Percentiles rank a stretch among this genome's conserved stretches.
Evolutionary conservation across 2,888 invertebrate species (phyloP).

Genomic region (Loripinus fragilis): DNA sequence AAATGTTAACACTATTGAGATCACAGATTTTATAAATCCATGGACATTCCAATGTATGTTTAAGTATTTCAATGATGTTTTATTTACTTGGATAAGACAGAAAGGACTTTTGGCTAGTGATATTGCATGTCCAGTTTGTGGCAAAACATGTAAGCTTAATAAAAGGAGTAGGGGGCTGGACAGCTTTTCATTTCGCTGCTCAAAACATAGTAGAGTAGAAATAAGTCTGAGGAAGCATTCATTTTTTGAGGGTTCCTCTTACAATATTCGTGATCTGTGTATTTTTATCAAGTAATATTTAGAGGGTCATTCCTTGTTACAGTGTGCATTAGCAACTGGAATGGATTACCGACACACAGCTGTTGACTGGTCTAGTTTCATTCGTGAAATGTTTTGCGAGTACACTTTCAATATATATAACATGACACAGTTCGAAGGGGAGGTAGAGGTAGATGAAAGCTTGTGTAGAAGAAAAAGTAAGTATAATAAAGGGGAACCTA

Average conservation of each 20-base stretch:
- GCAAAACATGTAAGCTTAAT: not conserved
- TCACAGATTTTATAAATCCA: not conserved
- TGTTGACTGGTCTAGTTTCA: slow-evolving; percentile 3
- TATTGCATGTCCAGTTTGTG: not conserved
- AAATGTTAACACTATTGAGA: not conserved
- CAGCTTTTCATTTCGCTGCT: not conserved
- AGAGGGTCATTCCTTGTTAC: not conserved
- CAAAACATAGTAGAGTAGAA: not conserved
- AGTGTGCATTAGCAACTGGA: slow-evolving; percentile 11
- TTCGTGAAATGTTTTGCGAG: not conserved
- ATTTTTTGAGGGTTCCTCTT: not conserved
- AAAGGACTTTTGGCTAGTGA: not conserved
- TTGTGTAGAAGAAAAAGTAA: slow-evolving; percentile 5
- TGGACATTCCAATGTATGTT: not conserved
- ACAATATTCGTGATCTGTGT: not conserved
- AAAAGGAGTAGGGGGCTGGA: not conserved
- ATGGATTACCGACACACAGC: slow-evolving; percentile 8
- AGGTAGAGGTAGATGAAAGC: slow-evolving; percentile 4
- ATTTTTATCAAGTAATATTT: not conserved
- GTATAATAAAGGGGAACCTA: slow-evolving; percentile 11
- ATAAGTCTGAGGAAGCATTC: not conserved
- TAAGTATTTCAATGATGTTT: not conserved
- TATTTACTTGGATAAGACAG: not conserved
- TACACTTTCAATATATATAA: not conserved
- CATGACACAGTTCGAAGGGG: not conserved